phyloP scores from a whole-genome alignment of 1,140 invertebrate genomes.

The Drosophila seguyi region DNA sequence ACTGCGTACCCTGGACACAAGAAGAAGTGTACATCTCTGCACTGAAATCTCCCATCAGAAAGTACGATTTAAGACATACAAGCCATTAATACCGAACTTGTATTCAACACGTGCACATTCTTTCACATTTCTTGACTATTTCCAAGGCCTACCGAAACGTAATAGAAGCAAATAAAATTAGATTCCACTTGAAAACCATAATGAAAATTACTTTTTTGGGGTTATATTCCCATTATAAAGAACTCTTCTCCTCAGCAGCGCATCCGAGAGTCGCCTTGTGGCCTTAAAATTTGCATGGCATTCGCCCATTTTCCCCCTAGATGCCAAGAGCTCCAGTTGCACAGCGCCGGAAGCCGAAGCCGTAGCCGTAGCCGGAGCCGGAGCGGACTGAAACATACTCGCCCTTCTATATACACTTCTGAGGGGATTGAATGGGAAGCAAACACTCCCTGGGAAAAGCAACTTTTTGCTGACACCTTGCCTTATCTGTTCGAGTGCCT shows the following conservation, averaged over 20 bases:
- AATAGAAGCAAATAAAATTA: slow-evolving; percentile 24
- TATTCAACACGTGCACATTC: neutral
- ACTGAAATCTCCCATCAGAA: no score
- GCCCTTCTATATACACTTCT: slow-evolving; percentile 1
- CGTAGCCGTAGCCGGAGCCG: no score
- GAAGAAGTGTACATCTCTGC: no score
- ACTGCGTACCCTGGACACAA: neutral
- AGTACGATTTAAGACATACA: no score
- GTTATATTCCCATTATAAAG: neutral
- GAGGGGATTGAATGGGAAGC: slow-evolving; percentile 41
- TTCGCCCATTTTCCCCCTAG: slow-evolving; percentile 22
- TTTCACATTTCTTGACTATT: neutral
- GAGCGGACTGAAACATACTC: slow-evolving; percentile 22
- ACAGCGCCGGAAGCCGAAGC: slow-evolving; percentile 36
- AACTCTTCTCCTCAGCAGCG: slow-evolving; percentile 16
- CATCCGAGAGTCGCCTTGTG: slow-evolving; percentile 32
- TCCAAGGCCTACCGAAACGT: neutral
- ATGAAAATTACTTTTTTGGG: slow-evolving; percentile 11
- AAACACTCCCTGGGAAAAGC: slow-evolving; percentile 29
- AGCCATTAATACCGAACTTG: neutral
- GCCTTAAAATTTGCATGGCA: slow-evolving; percentile 28
- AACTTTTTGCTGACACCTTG: slow-evolving; percentile 61
- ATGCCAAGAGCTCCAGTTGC: slow-evolving; percentile 25
- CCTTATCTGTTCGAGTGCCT: slow-evolving; percentile 29
- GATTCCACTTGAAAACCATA: neutral